A percentile compares a stretch with the other conserved stretches of the same genome.
Conservation (phyloP, 2,113 vertebrate genomes). For the Empidonax alnorum region DNA sequence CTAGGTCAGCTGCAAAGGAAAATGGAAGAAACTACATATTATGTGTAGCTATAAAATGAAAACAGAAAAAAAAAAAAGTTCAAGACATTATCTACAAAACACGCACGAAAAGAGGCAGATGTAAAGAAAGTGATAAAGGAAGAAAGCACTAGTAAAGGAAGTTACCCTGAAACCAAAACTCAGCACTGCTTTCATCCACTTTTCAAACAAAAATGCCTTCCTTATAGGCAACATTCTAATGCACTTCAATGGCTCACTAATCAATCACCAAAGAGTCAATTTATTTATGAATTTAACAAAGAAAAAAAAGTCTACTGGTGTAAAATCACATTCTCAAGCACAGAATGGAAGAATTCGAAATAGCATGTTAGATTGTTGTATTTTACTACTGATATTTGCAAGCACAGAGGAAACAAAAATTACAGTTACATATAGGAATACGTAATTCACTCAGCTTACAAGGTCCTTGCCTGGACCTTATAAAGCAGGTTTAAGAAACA, state of each 20-base stretch:
- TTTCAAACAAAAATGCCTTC: not conserved
- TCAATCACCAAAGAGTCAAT: not conserved
- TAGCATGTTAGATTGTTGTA: not conserved
- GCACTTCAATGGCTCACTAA: not conserved
- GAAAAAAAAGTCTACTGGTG: not conserved
- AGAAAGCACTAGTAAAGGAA: not conserved
- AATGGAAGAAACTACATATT: not conserved
- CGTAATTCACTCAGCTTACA: not conserved
- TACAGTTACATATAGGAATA: not conserved
- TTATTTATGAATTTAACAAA: not conserved
- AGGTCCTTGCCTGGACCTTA: not conserved
- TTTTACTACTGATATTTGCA: not conserved
- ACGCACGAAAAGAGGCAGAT: accelerated
- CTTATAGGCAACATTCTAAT: not conserved
- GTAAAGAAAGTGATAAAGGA: not conserved
- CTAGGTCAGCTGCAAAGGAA: not conserved
- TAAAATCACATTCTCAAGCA: not conserved
- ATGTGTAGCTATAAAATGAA: not conserved
- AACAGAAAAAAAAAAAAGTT: not conserved
- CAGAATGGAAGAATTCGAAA: not conserved
- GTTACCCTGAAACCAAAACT: not conserved
- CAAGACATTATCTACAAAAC: not conserved
- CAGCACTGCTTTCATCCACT: not conserved
- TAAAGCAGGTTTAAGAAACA: too few species aligned
- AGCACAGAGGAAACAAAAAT: not conserved